Percentiles rank a stretch among this genome's conserved stretches.
Evolutionary conservation across 2,113 vertebrate species (phyloP).

Genomic region (Merops nubicus): DNA sequence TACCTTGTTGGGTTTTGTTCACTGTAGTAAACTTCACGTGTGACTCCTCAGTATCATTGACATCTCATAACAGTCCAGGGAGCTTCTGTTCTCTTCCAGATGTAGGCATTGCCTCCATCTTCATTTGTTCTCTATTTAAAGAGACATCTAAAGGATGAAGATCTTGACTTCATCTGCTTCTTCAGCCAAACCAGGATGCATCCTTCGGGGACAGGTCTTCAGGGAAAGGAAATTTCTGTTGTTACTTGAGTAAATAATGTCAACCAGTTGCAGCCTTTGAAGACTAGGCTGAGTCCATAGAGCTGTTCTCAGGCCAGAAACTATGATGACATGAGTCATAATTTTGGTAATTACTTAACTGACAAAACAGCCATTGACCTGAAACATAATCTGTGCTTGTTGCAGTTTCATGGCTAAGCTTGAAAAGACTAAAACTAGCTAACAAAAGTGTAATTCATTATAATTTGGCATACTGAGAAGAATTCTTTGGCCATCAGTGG

Average conservation of each 20-base stretch:
- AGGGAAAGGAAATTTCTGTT: neutral
- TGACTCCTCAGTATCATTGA: neutral
- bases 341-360: conserved; percentile 6
- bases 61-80: neutral
- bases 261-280: neutral
- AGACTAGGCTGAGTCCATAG: neutral
- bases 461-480: neutral
- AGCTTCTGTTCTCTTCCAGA: neutral
- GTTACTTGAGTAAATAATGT: neutral
- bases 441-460: neutral
- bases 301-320: neutral
- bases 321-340: neutral
- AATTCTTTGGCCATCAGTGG: neutral
- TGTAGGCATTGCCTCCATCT: neutral
- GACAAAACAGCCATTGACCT: neutral
- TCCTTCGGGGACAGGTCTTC: neutral
- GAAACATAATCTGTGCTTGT: neutral
- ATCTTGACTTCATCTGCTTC: neutral
- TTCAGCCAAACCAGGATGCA: neutral
- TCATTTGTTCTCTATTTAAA: neutral
- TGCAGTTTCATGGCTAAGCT: neutral
- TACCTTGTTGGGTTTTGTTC: neutral
- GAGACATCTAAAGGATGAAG: neutral
- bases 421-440: neutral
- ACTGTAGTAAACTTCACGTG: neutral